A percentile compares a stretch with the other conserved stretches of the same genome.
These are phyloP conservation scores for Plestiodon gilberti DNA, from an alignment of 2,113 vertebrate genomes.

Conservation along the genomic window DNA sequence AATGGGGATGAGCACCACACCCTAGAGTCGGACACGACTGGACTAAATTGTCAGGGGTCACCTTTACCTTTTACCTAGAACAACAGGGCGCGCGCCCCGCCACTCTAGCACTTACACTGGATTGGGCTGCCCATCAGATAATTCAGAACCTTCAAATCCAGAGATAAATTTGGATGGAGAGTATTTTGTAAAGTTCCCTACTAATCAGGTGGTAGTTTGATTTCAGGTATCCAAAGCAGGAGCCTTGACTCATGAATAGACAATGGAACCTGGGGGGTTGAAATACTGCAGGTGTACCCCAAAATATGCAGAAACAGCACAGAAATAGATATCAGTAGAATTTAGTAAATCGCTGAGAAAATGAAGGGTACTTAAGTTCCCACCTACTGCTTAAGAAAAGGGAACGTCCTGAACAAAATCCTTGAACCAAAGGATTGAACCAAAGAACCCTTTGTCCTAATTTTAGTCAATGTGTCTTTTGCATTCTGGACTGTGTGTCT, in stretches of 20 bases:
- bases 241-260: not conserved
- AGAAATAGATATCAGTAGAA: not conserved
- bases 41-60: no score
- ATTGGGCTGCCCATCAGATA: no score
- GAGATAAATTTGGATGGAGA: not conserved
- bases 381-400: not conserved
- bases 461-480: not conserved
- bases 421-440: not conserved
- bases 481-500: not conserved
- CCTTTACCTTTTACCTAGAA: no score
- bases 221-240: not conserved
- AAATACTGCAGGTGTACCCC: not conserved
- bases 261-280: not conserved
- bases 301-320: not conserved
- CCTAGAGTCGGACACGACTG: no score
- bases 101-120: no score
- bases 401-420: not conserved
- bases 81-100: no score
- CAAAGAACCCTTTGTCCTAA: not conserved
- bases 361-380: not conserved
- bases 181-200: not conserved
- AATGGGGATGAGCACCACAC: no score
- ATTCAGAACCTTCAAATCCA: not conserved
- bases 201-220: not conserved
- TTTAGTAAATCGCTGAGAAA: not conserved